Conservation (phyloP, 1,140 invertebrate genomes). For the Drosophila lacertosa region DNA sequence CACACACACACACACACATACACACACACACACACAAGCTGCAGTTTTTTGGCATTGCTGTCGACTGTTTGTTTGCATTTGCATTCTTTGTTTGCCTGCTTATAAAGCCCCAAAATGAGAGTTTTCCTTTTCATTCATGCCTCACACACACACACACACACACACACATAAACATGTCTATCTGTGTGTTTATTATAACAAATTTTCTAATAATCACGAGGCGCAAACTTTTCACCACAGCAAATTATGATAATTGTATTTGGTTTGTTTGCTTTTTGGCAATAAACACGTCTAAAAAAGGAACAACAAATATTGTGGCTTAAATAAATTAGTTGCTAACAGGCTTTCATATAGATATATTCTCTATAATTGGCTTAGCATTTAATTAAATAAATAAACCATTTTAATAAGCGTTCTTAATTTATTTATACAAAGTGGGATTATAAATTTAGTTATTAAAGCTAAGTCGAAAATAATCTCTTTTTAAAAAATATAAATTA, state of each 20-base stretch:
- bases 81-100: slow-evolving; percentile 41
- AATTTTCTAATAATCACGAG: background rate
- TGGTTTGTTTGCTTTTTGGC: background rate
- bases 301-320: background rate
- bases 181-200: background rate
- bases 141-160: background rate
- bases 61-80: slow-evolving; percentile 36
- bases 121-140: background rate
- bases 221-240: background rate
- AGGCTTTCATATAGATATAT: too few relatives aligned
- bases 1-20: slow-evolving; percentile 29
- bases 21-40: slow-evolving; percentile 4
- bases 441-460: too few relatives aligned
- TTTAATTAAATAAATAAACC: too few relatives aligned
- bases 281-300: background rate
- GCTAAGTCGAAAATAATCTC: too few relatives aligned
- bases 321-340: background rate
- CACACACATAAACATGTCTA: background rate
- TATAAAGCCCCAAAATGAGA: slow-evolving; percentile 43
- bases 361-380: background rate
- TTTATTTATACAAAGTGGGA: too few relatives aligned
- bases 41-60: slow-evolving; percentile 7
- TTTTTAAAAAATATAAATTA: too few relatives aligned
- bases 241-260: background rate
- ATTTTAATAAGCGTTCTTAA: too few relatives aligned